A percentile compares a stretch with the other conserved stretches of the same genome.
These are phyloP conservation scores for Epirrita christyi DNA, from an alignment of 2,888 invertebrate species.

Conservation along the genomic window DNA sequence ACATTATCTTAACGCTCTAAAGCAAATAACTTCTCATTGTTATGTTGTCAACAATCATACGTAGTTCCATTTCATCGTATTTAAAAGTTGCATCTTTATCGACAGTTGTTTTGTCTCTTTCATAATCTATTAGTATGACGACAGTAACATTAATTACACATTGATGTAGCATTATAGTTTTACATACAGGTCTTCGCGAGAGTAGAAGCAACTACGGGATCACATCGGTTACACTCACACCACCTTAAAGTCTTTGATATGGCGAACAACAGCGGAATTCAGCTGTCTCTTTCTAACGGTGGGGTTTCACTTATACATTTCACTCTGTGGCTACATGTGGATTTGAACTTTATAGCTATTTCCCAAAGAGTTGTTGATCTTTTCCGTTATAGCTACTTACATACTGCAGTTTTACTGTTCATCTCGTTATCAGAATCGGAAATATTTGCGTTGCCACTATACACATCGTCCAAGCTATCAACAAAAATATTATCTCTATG, in stretches of 20 bases:
- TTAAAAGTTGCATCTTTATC: constrained; percentile 34
- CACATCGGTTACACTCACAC: constrained; percentile 45
- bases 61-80: constrained; percentile 28
- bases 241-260: constrained; percentile 58
- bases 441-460: not conserved
- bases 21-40: constrained; percentile 34
- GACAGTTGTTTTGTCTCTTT: constrained; percentile 32
- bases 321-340: constrained; percentile 14
- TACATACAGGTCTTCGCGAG: constrained; percentile 37
- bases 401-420: not conserved
- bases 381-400: not conserved
- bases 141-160: constrained; percentile 31
- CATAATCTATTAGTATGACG: constrained; percentile 22
- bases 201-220: constrained; percentile 58
- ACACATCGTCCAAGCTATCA: not conserved
- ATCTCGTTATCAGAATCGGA: not conserved
- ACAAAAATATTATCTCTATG: not conserved
- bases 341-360: constrained; percentile 6
- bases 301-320: constrained; percentile 21
- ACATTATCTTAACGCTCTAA: constrained; percentile 40
- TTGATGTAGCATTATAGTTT: constrained; percentile 25
- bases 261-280: constrained; percentile 45
- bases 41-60: constrained; percentile 37
- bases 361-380: not conserved
- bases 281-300: constrained; percentile 29